phyloP scores from a whole-genome alignment of 2,113 vertebrate species.

The Myiagra hebetior region DNA sequence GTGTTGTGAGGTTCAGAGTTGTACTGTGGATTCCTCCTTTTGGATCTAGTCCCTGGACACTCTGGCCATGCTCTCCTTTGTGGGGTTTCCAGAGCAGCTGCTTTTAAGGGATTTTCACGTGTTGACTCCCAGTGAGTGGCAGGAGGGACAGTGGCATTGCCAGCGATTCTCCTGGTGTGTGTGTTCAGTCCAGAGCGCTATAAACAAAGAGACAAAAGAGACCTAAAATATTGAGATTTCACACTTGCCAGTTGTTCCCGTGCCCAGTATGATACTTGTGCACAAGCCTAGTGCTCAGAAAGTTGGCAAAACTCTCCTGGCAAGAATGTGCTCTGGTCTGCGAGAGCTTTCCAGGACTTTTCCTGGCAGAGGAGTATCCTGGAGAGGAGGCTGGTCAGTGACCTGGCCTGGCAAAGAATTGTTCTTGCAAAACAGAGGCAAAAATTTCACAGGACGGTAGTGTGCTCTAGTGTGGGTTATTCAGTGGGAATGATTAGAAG shows the following conservation, averaged over 20 bases:
- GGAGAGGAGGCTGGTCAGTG: not conserved
- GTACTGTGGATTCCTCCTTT: fast-evolving
- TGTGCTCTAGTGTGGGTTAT: not conserved
- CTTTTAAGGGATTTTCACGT: not conserved
- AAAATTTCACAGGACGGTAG: fast-evolving
- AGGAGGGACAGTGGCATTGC: not conserved
- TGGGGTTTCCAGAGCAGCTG: not conserved
- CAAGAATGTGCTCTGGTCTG: not conserved
- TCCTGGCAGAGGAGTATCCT: not conserved
- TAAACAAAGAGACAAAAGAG: not conserved
- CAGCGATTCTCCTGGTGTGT: not conserved
- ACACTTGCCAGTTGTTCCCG: not conserved
- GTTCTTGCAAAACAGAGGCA: not conserved
- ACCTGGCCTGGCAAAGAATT: not conserved
- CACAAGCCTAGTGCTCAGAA: not conserved
- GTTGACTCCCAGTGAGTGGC: not conserved
- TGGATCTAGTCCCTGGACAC: not conserved
- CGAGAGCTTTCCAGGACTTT: not conserved
- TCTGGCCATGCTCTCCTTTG: not conserved
- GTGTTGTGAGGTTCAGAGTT: not conserved
- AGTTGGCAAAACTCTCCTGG: not conserved
- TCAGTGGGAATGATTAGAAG: not conserved
- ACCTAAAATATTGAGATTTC: not conserved
- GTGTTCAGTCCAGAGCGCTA: not conserved
- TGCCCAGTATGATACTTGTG: not conserved